Evolutionary conservation across 2,113 vertebrate species (phyloP), one percentile per base, ranked within the genome.

Genomic region (Perccottus glenii): DNA sequence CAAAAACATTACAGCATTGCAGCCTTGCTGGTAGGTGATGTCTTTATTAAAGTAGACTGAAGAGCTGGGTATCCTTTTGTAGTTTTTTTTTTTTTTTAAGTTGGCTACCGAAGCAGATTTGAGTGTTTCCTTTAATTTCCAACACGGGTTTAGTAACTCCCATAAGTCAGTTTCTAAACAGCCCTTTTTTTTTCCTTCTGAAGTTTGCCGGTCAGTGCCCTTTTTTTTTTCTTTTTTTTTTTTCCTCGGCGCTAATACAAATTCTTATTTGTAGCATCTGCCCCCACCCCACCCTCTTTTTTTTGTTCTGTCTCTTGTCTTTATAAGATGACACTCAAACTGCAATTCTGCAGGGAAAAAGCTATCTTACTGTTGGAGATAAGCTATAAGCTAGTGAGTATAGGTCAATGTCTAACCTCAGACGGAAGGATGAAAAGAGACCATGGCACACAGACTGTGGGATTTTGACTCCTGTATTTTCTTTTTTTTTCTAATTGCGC

Each of bases 291-390:
- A 57, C 42, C 46, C 19, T 14, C 11, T n/a, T n/a, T 40, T 11
- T 71, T 56, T 60, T 75, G 46, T 78, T 70, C 4, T 32, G 6
- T 60, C 58, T 56, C 65, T 85, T 81, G 67, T 82, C 82, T 6
- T 77, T 77, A 70, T 60, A 65, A 72, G 71, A 84, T 75, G 66
- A 72, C 85, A 87, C 89, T 87, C 72, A 51, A 55, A 67, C 78
- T 81, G 83, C 68, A 85, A 68, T 91, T 90, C 89, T 91, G 90
- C 89, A 90, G 85, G 88, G 88, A 87, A 85, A 68, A 75, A 70
- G 61, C 51, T 76, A 70, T 85, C 65, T 75, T 85, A 80, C 64
- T 70, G 64, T 73, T 78, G 73, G 72, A 79, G 70, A 73, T 71
- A 64, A 77, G 77, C 80, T 90, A 66, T 87, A 73, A 52, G 66